A percentile compares a stretch with the other conserved stretches of the same genome.
phyloP scores from a whole-genome alignment of 2,888 invertebrate genomes.

The Micoletzkya japonica region DNA sequence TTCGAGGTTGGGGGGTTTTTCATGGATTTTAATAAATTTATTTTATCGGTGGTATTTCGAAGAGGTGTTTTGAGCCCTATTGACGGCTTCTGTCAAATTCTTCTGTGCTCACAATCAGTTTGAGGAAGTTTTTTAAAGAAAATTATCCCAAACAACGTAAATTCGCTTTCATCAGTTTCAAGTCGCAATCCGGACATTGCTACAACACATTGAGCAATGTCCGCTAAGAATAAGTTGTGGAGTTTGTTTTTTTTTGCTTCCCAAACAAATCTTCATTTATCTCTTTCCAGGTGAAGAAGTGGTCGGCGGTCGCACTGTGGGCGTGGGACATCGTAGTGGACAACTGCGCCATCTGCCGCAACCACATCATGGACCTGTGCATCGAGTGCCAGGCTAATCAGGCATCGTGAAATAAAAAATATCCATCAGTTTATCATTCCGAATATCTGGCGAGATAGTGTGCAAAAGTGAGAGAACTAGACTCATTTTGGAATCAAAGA shows the following conservation, averaged over 20 bases:
- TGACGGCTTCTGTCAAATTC: not conserved
- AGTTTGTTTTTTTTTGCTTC: not conserved
- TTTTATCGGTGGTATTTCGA: not conserved
- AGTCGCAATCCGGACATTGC: too few species aligned
- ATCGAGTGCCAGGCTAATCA: slow-evolving; percentile 87
- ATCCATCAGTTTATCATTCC: too few species aligned
- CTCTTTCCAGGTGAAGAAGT: slow-evolving; percentile 71
- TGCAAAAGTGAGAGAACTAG: too few species aligned
- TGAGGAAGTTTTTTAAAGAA: too few species aligned
- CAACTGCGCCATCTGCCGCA: slow-evolving; percentile 98
- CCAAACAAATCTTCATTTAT: not conserved
- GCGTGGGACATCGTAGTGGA: slow-evolving; percentile 94
- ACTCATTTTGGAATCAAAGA: too few species aligned
- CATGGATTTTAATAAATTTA: not conserved
- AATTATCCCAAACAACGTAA: too few species aligned
- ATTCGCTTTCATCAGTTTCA: too few species aligned
- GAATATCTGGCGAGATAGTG: too few species aligned
- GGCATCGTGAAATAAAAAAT: too few species aligned
- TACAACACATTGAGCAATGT: too few species aligned
- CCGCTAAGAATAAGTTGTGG: not conserved
- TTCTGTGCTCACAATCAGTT: too few species aligned
- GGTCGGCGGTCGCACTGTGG: slow-evolving; percentile 99
- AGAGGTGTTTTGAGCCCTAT: not conserved
- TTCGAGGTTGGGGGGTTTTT: slow-evolving; percentile 42
- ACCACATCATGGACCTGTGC: slow-evolving; percentile 99